Percentiles rank a stretch among this genome's conserved stretches.
These are phyloP conservation scores for Tipula unca DNA, from an alignment of 2,888 invertebrate species.

Conservation along the genomic window DNA sequence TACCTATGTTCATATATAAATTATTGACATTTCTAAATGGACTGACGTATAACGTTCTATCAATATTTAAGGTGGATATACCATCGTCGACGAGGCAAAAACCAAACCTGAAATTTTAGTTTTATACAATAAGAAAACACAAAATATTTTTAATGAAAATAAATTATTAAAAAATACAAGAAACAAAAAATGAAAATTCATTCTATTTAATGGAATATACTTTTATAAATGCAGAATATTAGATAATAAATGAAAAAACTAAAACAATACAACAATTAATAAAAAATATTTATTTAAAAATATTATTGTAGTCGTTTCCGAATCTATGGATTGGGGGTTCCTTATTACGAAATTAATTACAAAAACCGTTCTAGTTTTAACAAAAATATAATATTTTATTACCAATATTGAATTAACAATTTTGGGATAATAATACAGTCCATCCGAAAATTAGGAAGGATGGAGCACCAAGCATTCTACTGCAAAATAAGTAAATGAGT, in stretches of 20 bases:
- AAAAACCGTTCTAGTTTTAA: too few relatives aligned
- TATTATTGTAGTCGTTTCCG: background rate
- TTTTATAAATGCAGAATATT: background rate
- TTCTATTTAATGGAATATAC: background rate
- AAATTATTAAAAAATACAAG: background rate
- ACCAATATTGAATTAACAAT: too few relatives aligned
- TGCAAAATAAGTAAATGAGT: too few relatives aligned
- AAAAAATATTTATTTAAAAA: background rate
- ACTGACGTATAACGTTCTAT: background rate
- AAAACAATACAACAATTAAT: background rate
- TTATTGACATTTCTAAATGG: background rate
- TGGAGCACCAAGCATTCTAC: too few relatives aligned
- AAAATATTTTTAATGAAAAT: background rate
- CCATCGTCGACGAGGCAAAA: background rate
- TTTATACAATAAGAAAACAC: background rate
- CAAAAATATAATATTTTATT: too few relatives aligned
- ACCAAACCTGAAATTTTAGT: background rate
- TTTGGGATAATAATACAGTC: too few relatives aligned
- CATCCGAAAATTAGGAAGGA: too few relatives aligned
- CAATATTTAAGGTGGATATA: background rate
- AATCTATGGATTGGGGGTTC: too few relatives aligned
- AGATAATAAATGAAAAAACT: background rate
- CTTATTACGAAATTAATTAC: too few relatives aligned
- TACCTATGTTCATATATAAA: background rate
- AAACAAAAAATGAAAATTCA: background rate